phyloP scores from a whole-genome alignment of 1,140 invertebrate species.

The Camponotus pennsylvanicus region DNA sequence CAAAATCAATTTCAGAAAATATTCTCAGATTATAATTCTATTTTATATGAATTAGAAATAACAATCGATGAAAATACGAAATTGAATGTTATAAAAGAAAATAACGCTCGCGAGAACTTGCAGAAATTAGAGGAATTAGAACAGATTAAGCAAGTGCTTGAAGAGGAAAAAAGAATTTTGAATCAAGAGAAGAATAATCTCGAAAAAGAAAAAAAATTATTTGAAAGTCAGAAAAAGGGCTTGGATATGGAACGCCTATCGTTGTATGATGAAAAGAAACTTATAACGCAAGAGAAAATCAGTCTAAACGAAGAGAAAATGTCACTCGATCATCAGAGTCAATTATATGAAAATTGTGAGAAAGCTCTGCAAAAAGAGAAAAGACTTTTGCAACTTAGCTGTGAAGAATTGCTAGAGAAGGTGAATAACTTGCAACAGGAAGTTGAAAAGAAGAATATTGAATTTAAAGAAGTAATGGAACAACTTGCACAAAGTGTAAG shows the following conservation, averaged over 20 bases:
- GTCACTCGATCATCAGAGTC: conserved; percentile 76
- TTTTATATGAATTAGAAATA: conserved; percentile 76
- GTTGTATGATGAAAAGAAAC: conserved; percentile 49
- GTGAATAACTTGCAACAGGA: background rate
- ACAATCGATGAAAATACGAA: conserved; percentile 75
- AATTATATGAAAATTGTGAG: conserved; percentile 73
- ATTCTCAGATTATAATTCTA: conserved; percentile 78
- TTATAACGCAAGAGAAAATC: conserved; percentile 66
- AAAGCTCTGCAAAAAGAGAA: conserved; percentile 53
- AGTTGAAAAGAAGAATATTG: background rate
- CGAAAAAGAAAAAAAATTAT: conserved; percentile 51
- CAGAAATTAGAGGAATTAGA: conserved; percentile 36
- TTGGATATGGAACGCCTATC: conserved; percentile 46
- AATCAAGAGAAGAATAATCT: conserved; percentile 39
- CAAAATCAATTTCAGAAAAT: conserved; percentile 79
- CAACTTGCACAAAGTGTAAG: background rate
- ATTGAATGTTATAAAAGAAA: conserved; percentile 57
- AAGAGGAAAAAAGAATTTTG: conserved; percentile 28
- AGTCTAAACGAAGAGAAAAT: conserved; percentile 75
- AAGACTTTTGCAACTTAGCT: conserved; percentile 20
- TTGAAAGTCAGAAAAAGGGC: conserved; percentile 51
- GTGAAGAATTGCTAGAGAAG: background rate
- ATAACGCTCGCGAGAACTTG: conserved; percentile 53
- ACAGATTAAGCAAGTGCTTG: conserved; percentile 4
- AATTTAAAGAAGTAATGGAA: background rate